Percentiles rank a stretch among this genome's conserved stretches.
These are phyloP conservation scores for Lasioglossum calceatum DNA, from an alignment of 2,888 invertebrate species.

Conservation along the genomic window DNA sequence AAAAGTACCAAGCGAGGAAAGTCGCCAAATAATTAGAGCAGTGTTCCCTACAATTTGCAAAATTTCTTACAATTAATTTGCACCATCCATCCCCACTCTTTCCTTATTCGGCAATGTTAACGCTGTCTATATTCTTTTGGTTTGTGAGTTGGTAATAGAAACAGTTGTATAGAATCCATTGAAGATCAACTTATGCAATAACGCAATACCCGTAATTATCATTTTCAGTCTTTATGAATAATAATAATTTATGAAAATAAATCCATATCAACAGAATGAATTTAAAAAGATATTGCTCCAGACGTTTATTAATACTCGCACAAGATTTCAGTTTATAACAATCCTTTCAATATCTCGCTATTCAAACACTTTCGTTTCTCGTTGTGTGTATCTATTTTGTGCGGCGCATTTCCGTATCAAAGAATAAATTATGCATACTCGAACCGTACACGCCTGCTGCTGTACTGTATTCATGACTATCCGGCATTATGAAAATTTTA, in stretches of 20 bases:
- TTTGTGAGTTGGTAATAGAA: no score
- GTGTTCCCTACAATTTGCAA: no score
- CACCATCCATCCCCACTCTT: no score
- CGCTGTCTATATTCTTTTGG: no score
- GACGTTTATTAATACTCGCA: not conserved
- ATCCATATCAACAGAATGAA: not conserved
- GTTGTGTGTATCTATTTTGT: not conserved
- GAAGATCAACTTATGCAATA: no score
- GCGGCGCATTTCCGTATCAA: not conserved
- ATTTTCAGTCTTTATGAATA: no score
- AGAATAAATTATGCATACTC: conserved; percentile 7
- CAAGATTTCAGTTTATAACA: not conserved
- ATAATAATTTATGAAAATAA: not conserved
- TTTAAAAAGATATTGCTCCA: not conserved
- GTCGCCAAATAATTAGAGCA: no score
- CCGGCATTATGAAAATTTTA: not conserved
- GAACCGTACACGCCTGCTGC: not conserved
- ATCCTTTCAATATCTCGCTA: not conserved
- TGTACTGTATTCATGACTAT: not conserved
- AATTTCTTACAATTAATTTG: no score
- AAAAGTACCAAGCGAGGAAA: no score
- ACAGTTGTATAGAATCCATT: no score
- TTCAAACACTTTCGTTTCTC: not conserved
- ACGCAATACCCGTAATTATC: no score
- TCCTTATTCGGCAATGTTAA: no score